Evolutionary conservation across 2,113 vertebrate species (phyloP), one percentile per base, ranked within the genome.

Genomic region (Lampris incognitus): DNA sequence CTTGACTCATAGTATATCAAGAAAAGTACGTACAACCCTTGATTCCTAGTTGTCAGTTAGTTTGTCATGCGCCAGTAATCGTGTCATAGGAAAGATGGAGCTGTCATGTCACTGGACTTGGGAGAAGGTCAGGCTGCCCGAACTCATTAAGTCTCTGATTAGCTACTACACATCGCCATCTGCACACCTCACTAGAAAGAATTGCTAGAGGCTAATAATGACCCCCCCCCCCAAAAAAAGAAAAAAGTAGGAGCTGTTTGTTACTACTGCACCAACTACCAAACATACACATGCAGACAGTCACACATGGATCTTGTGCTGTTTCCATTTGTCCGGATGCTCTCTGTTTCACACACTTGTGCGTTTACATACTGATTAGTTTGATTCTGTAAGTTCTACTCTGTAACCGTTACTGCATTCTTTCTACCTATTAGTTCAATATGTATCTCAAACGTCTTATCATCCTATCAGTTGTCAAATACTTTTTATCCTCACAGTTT

Each of bases 11-110:
- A 11, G n/a, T 24, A 72, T 56, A 58, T 71, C 13, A 40, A 52
- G 79, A 96, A 95, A 95, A 93, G 94, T 96, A 85, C 87, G 39
- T 41, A 46, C 11, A 42, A 5, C 57, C 56, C 52, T 40, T 66
- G 76, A 46, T 74, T 63, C 48, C 50, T 70, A 46, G 63, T 67
- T 49, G 81, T 74, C 72, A 79, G 48, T 13, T 70, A 58, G 58
- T 85, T 85, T 73, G 52, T 74, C 78, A 79, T 65, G 72, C 81
- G 64, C 76, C 75, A 81, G 69, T 72, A 67, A 87, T 66, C 10
- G 61, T 81, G 84, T 81, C 80, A 63, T 52, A 76, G 74, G 41
- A 85, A 74, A 90, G 75, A 84, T 80, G 67, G 74, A 86, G 79
- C 56, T 9, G 66, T 87, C 84, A 74, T 61, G 75, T 78, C 40